Evolutionary conservation across 2,888 invertebrate genomes (phyloP).

Genomic region (Cephonodes hylas): DNA sequence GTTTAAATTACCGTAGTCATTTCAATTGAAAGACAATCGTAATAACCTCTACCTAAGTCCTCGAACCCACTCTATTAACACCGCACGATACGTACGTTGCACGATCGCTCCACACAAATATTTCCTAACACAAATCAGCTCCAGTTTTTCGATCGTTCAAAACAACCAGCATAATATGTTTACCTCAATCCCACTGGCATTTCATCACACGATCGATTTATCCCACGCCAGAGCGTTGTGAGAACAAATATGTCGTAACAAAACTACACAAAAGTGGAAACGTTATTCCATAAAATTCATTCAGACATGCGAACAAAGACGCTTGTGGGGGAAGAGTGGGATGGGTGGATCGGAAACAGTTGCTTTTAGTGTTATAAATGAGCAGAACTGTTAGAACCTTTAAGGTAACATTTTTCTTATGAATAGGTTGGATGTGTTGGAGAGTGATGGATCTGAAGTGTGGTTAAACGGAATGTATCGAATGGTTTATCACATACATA

Average conservation of each 20-base stretch:
- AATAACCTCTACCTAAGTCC: no score
- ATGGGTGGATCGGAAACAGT: neutral
- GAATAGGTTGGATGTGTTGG: neutral
- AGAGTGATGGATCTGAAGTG: neutral
- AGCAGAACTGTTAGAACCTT: conserved; percentile 5
- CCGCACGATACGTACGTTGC: no score
- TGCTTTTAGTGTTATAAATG: conserved; percentile 10
- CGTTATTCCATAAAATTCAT: conserved; percentile 39
- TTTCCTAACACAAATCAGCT: no score
- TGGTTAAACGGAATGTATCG: no score
- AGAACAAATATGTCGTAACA: conserved; percentile 19
- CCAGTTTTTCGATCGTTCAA: neutral
- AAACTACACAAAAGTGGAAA: conserved; percentile 26
- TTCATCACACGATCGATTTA: neutral
- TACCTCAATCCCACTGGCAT: neutral
- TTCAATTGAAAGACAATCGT: no score
- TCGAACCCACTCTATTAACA: no score
- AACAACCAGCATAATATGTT: neutral
- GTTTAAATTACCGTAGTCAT: no score
- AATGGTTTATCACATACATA: neutral
- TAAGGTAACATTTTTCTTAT: conserved; percentile 7
- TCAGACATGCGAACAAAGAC: conserved; percentile 37
- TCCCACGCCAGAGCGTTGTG: no score
- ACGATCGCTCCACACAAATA: no score
- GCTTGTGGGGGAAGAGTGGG: neutral